phyloP scores from a whole-genome alignment of 2,113 vertebrate species.

The Prochilodus magdalenae region DNA sequence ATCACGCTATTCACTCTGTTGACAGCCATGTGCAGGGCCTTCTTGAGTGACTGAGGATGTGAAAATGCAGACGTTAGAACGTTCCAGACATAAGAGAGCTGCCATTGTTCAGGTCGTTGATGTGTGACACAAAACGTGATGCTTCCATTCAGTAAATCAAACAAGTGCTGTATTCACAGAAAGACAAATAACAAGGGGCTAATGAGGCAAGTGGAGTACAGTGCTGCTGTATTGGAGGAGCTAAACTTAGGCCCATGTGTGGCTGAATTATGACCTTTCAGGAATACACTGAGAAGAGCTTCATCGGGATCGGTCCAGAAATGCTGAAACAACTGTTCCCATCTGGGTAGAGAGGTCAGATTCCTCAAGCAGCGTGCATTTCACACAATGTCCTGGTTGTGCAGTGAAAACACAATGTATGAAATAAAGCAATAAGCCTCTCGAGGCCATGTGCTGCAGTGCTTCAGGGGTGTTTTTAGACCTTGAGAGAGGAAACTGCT shows the following conservation, averaged over 20 bases:
- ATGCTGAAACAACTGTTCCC: conserved; percentile 6
- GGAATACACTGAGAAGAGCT: conserved; percentile 17
- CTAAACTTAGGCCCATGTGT: conserved; percentile 40
- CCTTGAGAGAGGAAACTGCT: too few species aligned
- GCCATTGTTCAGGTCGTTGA: conserved; percentile 36
- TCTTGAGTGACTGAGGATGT: background rate
- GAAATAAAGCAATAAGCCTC: background rate
- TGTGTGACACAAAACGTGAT: conserved; percentile 27
- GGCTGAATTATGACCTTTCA: conserved; percentile 23
- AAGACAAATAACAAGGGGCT: conserved; percentile 47
- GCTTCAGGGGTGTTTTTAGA: background rate
- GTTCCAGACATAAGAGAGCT: conserved; percentile 31
- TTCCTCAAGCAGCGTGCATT: background rate
- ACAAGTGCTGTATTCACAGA: conserved; percentile 47
- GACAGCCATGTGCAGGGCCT: background rate
- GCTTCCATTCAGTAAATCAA: conserved; percentile 42
- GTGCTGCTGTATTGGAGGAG: conserved; percentile 18
- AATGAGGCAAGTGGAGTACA: conserved; percentile 20
- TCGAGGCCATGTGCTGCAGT: background rate
- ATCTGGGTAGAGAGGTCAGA: conserved; percentile 3
- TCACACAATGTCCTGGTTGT: background rate
- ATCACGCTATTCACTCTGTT: background rate
- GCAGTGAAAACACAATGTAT: background rate
- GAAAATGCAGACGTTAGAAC: conserved; percentile 32
- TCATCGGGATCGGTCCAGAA: background rate